phyloP scores from a whole-genome alignment of 1,140 invertebrate species.

The Brachionus manjavacas region DNA sequence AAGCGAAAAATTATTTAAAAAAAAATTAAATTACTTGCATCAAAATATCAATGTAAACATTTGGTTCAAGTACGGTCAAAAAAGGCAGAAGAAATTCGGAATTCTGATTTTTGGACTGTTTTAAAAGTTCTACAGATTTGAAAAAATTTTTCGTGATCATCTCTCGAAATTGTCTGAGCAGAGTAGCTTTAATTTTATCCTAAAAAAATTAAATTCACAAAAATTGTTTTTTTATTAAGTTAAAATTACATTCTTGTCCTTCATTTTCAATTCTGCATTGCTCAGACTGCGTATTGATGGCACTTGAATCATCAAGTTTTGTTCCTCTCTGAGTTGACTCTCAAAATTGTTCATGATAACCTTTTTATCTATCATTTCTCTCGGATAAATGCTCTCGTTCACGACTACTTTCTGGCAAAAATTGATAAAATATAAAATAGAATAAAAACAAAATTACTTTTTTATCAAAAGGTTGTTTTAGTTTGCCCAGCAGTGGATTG shows the following conservation, averaged over 20 bases:
- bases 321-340: background rate
- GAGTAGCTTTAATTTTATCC: background rate
- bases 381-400: background rate
- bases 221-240: background rate
- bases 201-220: background rate
- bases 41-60: background rate
- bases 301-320: constrained; percentile 23
- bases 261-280: background rate
- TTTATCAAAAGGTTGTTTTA: background rate
- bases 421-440: background rate
- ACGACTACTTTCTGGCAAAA: background rate
- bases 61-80: background rate
- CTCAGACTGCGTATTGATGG: background rate
- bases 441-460: background rate
- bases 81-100: background rate
- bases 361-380: background rate
- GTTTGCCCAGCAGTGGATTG: background rate
- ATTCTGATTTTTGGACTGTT: background rate
- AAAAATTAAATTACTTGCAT: background rate
- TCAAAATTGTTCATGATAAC: constrained; percentile 9
- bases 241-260: background rate
- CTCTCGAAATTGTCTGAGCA: constrained; percentile 8
- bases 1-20: background rate
- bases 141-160: constrained; percentile 7
- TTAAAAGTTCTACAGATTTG: background rate